phyloP scores from a whole-genome alignment of 2,888 invertebrate genomes.

The Cheiracanthium punctorium region DNA sequence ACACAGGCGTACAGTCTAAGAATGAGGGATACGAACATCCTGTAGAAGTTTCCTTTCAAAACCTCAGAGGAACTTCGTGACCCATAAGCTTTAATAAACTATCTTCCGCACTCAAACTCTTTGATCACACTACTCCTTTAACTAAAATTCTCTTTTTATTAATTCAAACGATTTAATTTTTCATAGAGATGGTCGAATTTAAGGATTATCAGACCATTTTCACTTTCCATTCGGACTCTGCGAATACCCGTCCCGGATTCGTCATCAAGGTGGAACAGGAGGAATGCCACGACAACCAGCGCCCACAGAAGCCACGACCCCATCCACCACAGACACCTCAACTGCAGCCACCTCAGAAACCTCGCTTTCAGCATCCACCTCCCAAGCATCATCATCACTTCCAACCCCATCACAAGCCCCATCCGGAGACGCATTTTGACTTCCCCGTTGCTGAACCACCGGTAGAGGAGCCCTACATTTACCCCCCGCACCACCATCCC shows the following conservation, averaged over 20 bases:
- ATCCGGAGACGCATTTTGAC: slow-evolving; percentile 18
- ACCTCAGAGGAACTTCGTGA: no score
- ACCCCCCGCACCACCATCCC: slow-evolving; percentile 11
- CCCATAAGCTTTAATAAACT: no score
- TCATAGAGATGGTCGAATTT: slow-evolving; percentile 71
- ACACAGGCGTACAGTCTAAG: no score
- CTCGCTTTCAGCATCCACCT: not conserved
- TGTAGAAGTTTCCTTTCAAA: no score
- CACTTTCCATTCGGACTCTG: slow-evolving; percentile 72
- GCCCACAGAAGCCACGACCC: not conserved
- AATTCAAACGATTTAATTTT: slow-evolving; percentile 8
- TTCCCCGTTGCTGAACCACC: slow-evolving; percentile 45
- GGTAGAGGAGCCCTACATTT: slow-evolving; percentile 31
- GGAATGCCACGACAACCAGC: slow-evolving; percentile 55
- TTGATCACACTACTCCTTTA: no score
- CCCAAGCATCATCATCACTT: not conserved
- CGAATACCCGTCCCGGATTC: slow-evolving; percentile 72
- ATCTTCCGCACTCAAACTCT: no score
- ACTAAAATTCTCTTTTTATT: not conserved
- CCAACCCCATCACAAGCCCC: not conserved
- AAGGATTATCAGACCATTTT: slow-evolving; percentile 71
- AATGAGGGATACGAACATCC: no score
- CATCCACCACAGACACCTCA: not conserved
- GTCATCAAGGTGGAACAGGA: slow-evolving; percentile 72
- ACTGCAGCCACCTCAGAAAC: not conserved